Conservation (phyloP, 2,888 invertebrate species). For the Cactoblastis cactorum region DNA sequence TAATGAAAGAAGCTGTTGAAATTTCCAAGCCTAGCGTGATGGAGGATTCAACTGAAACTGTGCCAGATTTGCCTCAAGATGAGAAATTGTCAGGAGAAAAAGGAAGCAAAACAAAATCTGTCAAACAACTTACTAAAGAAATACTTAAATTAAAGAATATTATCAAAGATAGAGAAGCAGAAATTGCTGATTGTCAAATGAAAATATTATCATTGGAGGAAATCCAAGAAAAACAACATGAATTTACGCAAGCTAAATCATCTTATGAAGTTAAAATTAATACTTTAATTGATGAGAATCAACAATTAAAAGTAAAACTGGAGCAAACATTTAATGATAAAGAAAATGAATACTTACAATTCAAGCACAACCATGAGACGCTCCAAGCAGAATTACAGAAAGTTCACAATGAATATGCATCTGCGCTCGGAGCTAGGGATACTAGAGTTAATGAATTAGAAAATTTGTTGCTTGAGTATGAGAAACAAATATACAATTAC, state of each 20-base stretch:
- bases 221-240: constrained; percentile 66
- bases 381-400: constrained; percentile 57
- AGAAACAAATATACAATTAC: constrained; percentile 67
- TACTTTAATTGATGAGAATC: constrained; percentile 60
- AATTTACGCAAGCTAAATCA: constrained; percentile 46
- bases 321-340: constrained; percentile 41
- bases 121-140: constrained; percentile 74
- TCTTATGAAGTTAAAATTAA: constrained; percentile 64
- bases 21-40: constrained; percentile 45
- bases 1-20: constrained; percentile 64
- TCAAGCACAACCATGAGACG: constrained; percentile 46
- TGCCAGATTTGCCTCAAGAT: constrained; percentile 53
- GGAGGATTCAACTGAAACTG: constrained; percentile 50
- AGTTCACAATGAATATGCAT: constrained; percentile 55
- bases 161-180: constrained; percentile 74
- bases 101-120: constrained; percentile 57
- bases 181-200: constrained; percentile 74
- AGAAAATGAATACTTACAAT: constrained; percentile 42
- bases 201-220: constrained; percentile 73
- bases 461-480: constrained; percentile 66
- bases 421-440: constrained; percentile 60
- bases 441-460: constrained; percentile 71
- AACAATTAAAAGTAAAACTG: constrained; percentile 58
- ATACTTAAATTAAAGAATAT: constrained; percentile 71
- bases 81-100: constrained; percentile 60